A percentile compares a stretch with the other conserved stretches of the same genome.
phyloP scores from a whole-genome alignment of 1,140 invertebrate genomes.

The Brachystomella parvula region DNA sequence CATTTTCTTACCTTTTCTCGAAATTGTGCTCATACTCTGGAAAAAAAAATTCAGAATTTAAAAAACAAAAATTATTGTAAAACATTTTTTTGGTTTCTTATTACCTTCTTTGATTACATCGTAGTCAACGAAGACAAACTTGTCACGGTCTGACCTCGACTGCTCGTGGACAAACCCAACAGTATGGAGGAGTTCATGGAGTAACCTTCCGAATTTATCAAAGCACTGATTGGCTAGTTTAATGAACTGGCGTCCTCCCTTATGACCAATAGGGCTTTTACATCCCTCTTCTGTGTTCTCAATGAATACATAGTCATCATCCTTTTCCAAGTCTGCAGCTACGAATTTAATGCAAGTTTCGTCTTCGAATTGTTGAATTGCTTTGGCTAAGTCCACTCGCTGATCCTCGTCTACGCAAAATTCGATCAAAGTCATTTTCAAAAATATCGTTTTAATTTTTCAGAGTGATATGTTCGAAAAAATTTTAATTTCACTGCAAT shows the following conservation, averaged over 20 bases:
- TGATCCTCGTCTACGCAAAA: slow-evolving; percentile 13
- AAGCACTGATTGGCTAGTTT: slow-evolving; percentile 11
- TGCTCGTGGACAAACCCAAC: slow-evolving; percentile 16
- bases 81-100: not conserved
- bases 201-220: slow-evolving; percentile 7
- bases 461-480: too few relatives aligned
- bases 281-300: slow-evolving; percentile 13
- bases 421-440: not conserved
- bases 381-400: slow-evolving; percentile 11
- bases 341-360: slow-evolving; percentile 13
- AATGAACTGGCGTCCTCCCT: slow-evolving; percentile 2
- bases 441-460: not conserved
- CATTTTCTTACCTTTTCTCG: too few relatives aligned
- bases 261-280: slow-evolving; percentile 12
- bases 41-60: not conserved
- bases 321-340: slow-evolving; percentile 12
- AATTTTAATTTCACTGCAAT: not conserved
- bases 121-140: slow-evolving; percentile 14
- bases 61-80: not conserved
- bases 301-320: slow-evolving; percentile 15
- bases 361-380: slow-evolving; percentile 11
- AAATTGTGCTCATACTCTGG: slow-evolving; percentile 17
- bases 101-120: slow-evolving; percentile 17
- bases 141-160: slow-evolving; percentile 10
- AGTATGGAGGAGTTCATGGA: slow-evolving; percentile 14